These are phyloP conservation scores for Drosophila miranda DNA, from an alignment of 1,140 invertebrate genomes.

Conservation along the genomic window DNA sequence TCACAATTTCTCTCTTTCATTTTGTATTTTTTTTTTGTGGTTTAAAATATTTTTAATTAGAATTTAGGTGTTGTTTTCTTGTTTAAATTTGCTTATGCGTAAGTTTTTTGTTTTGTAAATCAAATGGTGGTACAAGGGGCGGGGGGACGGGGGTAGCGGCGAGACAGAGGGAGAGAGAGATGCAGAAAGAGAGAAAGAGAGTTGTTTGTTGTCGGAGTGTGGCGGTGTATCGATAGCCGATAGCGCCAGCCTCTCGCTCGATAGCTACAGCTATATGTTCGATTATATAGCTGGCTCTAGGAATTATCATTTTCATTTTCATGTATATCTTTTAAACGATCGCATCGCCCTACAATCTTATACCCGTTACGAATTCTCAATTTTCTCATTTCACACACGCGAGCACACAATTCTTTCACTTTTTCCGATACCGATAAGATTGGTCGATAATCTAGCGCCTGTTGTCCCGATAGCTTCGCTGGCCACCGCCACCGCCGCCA, in stretches of 20 bases:
- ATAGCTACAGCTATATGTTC: too few species aligned
- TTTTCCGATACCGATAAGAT: constrained; percentile 36
- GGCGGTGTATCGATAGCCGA: constrained; percentile 60
- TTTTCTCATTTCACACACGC: constrained; percentile 46
- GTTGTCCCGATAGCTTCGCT: constrained; percentile 72
- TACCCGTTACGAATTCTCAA: neutral
- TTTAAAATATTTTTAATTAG: constrained; percentile 69
- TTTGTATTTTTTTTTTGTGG: constrained; percentile 57
- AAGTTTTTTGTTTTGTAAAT: constrained; percentile 48
- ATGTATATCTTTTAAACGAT: constrained; percentile 16
- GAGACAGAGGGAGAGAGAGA: constrained; percentile 46
- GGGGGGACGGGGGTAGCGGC: constrained; percentile 23
- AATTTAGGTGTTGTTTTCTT: constrained; percentile 38
- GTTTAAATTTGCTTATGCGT: constrained; percentile 73
- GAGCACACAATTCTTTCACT: constrained; percentile 53
- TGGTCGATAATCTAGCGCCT: constrained; percentile 51
- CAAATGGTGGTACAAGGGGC: constrained; percentile 39
- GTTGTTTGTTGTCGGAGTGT: constrained; percentile 41
- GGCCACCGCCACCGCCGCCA: constrained; percentile 62
- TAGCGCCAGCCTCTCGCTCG: constrained; percentile 18
- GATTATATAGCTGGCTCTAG: constrained; percentile 16
- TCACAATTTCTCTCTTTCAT: constrained; percentile 72
- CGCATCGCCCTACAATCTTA: constrained; percentile 12
- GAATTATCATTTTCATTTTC: constrained; percentile 34
- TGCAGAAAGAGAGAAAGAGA: constrained; percentile 41